A percentile compares a stretch with the other conserved stretches of the same genome.
Evolutionary conservation across 2,797 vertebrate species (phyloP).

Genomic region (Propithecus deckenii): DNA sequence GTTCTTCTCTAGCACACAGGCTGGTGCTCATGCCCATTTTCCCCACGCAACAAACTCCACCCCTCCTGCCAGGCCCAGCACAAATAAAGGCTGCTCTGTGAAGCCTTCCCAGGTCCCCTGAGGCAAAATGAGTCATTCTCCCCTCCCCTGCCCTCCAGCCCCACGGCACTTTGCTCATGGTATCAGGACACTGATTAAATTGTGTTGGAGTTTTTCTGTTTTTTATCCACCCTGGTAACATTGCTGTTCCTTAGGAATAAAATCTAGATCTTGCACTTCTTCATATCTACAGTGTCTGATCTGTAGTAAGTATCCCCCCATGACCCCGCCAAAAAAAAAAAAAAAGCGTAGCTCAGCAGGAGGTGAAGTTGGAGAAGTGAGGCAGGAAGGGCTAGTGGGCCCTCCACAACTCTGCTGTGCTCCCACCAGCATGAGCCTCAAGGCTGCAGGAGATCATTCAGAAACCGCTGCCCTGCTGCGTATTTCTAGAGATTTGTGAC

Average conservation of each 20-base stretch:
- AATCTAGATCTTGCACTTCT: neutral
- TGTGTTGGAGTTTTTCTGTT: neutral
- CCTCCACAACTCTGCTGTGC: neutral
- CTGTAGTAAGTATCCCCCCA: too few relatives aligned
- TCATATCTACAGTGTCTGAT: neutral
- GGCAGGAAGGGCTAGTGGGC: neutral
- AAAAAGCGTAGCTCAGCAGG: neutral
- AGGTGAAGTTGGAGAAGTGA: neutral
- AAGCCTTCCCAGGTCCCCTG: neutral
- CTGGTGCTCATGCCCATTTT: neutral
- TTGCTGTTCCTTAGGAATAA: neutral
- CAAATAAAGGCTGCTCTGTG: neutral
- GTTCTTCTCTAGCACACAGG: neutral
- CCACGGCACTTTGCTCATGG: neutral
- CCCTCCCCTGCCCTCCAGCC: fast-evolving
- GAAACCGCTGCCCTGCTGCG: neutral
- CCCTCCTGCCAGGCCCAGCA: neutral
- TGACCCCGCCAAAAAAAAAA: neutral
- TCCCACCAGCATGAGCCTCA: neutral
- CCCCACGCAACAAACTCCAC: neutral
- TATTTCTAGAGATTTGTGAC: neutral
- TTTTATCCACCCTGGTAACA: neutral
- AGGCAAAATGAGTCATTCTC: neutral
- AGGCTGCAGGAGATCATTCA: too few relatives aligned
- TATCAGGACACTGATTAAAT: neutral